Base-by-base conservation (phyloP, 2,113 vertebrate genomes). In the Myotis lucifugus region DNA sequence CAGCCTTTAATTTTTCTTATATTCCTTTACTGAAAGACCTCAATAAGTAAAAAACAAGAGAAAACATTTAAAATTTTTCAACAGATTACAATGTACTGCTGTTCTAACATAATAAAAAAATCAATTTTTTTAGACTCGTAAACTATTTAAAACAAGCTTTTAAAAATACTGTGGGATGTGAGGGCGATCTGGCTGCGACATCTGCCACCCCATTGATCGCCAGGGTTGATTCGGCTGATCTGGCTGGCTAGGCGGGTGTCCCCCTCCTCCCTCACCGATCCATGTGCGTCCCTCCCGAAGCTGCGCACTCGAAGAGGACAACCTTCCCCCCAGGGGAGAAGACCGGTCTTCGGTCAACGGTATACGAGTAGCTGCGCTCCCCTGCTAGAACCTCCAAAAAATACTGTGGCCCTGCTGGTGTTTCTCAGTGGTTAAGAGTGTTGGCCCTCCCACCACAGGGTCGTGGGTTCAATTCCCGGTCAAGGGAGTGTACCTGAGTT, bases 1-100 rank as follows among this genome's bases (percentile, higher is more conserved):
- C 25, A 72, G 46, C 37, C 12, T 94, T 70, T 70, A 88, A 78
- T 69, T 92, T 82, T 95, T 46, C 34, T 76, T 92, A 40, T 76
- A 74, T 69, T 81, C 59, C 64, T 70, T 88, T 79, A 95, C 25
- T 27, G 17, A 96, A 96, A 78, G 78, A 90, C 3, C 4, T 74
- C 73, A 15, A 42, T 74, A 90, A 95, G 84, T 78, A 73, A 59
- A 96, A 81, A 74, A 59, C 3, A 3, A 34, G 8, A 79, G 29
- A 61, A 81, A 91, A 89, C 4, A 69, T 0, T 77, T 76, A 82
- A 77, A 29, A 66, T 56, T 92, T 94, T 94, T 64, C 56, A 54
- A 54, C 11, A 85, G 61, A 96, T 91, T 78, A 95, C 12, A 87
- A 84, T 56, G 2, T 64, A 54, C 25, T 88, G 10, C 9, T 83